Conservation (phyloP, 1,140 invertebrate species). For the Aphelenchoides fujianensis region DNA sequence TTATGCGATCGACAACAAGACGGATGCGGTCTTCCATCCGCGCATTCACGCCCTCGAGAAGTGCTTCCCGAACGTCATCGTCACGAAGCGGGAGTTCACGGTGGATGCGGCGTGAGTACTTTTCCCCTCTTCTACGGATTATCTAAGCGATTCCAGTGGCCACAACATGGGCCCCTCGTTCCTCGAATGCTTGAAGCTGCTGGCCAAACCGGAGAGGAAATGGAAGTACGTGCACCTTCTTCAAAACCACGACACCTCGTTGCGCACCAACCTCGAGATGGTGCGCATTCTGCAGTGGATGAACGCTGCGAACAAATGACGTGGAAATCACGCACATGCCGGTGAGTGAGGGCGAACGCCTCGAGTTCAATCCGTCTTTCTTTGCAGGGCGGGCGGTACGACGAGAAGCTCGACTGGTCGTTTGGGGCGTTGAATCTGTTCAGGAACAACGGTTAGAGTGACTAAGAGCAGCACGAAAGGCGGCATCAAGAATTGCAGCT, state of each 20-base stretch:
- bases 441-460: not conserved
- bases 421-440: constrained; percentile 17
- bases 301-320: constrained; percentile 52
- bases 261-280: constrained; percentile 44
- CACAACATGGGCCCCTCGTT: constrained; percentile 36
- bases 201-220: constrained; percentile 7
- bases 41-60: constrained; percentile 35
- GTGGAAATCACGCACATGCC: constrained; percentile 34
- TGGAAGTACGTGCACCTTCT: constrained; percentile 42
- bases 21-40: constrained; percentile 23
- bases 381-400: not conserved
- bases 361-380: too few relatives aligned
- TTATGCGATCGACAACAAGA: constrained; percentile 48
- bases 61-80: constrained; percentile 47
- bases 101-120: not conserved
- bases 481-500: constrained; percentile 6
- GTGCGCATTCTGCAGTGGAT: constrained; percentile 48
- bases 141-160: constrained; percentile 31
- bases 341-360: too few relatives aligned
- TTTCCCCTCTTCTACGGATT: too few relatives aligned
- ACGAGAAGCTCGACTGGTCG: constrained; percentile 14
- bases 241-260: constrained; percentile 43
- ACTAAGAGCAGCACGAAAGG: not conserved
- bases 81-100: constrained; percentile 17
- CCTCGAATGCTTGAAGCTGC: constrained; percentile 34